Conservation (phyloP, 2,888 invertebrate genomes). For the Ormyrus pomaceus region DNA sequence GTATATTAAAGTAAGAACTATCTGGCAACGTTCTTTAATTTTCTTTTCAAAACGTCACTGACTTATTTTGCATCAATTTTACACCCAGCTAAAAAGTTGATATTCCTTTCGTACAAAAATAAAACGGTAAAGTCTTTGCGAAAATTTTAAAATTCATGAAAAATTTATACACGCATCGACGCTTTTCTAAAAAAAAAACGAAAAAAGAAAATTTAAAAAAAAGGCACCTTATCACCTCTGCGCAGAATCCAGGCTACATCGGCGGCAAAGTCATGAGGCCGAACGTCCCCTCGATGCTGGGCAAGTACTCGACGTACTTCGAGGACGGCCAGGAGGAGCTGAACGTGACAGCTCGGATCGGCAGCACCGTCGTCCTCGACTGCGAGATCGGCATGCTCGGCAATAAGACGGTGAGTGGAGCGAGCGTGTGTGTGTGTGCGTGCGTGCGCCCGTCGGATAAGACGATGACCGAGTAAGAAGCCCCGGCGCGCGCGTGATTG, state of each 20-base stretch:
- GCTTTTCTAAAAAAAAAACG: too few species aligned
- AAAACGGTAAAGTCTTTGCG: neutral
- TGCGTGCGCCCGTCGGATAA: conserved; percentile 22
- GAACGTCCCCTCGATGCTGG: conserved; percentile 70
- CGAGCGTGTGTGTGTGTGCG: too few species aligned
- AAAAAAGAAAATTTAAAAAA: too few species aligned
- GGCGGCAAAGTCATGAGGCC: conserved; percentile 64
- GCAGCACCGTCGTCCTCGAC: conserved; percentile 78
- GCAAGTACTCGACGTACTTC: conserved; percentile 78
- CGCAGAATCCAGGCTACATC: conserved; percentile 49
- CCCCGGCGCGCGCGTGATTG: neutral
- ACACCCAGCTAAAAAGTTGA: too few species aligned
- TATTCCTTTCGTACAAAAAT: too few species aligned
- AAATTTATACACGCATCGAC: neutral
- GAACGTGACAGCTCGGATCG: conserved; percentile 79
- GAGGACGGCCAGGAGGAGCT: conserved; percentile 78
- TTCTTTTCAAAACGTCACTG: too few species aligned
- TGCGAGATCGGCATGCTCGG: conserved; percentile 80
- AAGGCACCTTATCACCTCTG: neutral
- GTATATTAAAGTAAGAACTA: too few species aligned
- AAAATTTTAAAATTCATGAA: neutral
- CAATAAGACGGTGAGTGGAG: conserved; percentile 78
- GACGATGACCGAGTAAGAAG: neutral
- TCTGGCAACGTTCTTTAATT: too few species aligned
- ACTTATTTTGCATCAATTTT: too few species aligned